phyloP scores from a whole-genome alignment of 2,888 invertebrate species.

The Yponomeuta cagnagella region DNA sequence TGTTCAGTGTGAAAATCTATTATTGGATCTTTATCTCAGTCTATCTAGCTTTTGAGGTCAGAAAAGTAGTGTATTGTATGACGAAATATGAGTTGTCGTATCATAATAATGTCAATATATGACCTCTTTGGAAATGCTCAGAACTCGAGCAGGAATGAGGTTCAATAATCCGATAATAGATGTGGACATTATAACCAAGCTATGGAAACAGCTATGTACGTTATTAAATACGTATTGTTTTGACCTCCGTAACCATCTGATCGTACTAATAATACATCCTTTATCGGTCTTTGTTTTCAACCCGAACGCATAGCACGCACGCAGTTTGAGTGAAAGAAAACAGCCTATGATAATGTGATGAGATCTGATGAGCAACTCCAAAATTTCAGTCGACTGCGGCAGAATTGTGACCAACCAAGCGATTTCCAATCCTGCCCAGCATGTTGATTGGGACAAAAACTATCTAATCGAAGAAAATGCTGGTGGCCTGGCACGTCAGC shows the following conservation, averaged over 20 bases:
- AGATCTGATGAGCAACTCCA: too few relatives aligned
- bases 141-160: neutral
- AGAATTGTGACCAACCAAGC: too few relatives aligned
- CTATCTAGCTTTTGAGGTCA: neutral
- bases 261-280: slow-evolving; percentile 57
- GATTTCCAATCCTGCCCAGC: too few relatives aligned
- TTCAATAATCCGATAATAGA: slow-evolving; percentile 2
- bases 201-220: slow-evolving; percentile 39
- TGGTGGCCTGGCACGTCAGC: too few relatives aligned
- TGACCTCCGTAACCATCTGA: slow-evolving; percentile 48
- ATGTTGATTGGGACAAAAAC: too few relatives aligned
- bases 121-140: neutral
- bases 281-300: slow-evolving; percentile 45
- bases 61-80: too few relatives aligned
- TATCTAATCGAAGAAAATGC: too few relatives aligned
- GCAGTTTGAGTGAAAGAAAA: too few relatives aligned
- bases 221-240: slow-evolving; percentile 32
- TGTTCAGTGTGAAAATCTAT: neutral
- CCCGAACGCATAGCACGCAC: slow-evolving; percentile 28
- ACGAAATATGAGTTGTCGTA: too few relatives aligned
- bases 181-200: slow-evolving; percentile 29
- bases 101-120: neutral
- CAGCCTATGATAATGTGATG: too few relatives aligned
- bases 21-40: neutral
- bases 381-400: too few relatives aligned